Percentiles rank a stretch among this genome's conserved stretches.
Conservation (phyloP, 2,113 vertebrate species). For the Todiramphus saurophagus region DNA sequence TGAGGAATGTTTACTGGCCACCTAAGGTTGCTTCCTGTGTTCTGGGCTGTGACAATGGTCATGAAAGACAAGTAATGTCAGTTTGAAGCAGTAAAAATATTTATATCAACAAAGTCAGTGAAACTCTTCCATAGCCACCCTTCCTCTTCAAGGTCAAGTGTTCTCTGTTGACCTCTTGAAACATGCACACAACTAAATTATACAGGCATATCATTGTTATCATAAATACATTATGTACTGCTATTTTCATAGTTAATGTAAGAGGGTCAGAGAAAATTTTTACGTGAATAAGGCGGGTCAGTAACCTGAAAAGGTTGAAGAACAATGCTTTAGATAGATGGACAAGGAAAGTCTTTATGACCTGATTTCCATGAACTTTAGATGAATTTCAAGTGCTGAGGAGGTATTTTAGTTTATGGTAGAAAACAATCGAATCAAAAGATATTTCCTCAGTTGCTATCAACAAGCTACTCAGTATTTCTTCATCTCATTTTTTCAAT, state of each 20-base stretch:
- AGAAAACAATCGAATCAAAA: not conserved
- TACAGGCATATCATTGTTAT: conserved; percentile 65
- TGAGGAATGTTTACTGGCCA: not conserved
- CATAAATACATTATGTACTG: conserved; percentile 67
- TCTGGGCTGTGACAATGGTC: not conserved
- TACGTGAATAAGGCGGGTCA: conserved; percentile 55
- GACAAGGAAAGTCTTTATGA: conserved; percentile 54
- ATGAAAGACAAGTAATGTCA: not conserved
- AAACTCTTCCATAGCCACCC: not conserved
- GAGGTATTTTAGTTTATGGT: not conserved
- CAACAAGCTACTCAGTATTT: not conserved
- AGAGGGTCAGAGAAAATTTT: conserved; percentile 65
- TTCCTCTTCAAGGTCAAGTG: conserved; percentile 44
- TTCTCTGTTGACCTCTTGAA: conserved; percentile 50
- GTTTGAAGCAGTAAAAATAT: not conserved
- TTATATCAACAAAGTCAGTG: not conserved
- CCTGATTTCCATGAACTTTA: conserved; percentile 56
- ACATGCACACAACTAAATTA: conserved; percentile 62
- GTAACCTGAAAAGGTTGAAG: conserved; percentile 57
- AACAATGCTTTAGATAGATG: conserved; percentile 31
- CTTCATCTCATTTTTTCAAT: not conserved
- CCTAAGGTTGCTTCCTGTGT: not conserved
- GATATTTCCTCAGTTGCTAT: not conserved
- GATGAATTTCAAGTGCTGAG: conserved; percentile 45
- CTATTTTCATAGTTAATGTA: conserved; percentile 69